A percentile compares a stretch with the other conserved stretches of the same genome.
phyloP scores from a whole-genome alignment of 2,113 vertebrate genomes.

The Colius striatus region DNA sequence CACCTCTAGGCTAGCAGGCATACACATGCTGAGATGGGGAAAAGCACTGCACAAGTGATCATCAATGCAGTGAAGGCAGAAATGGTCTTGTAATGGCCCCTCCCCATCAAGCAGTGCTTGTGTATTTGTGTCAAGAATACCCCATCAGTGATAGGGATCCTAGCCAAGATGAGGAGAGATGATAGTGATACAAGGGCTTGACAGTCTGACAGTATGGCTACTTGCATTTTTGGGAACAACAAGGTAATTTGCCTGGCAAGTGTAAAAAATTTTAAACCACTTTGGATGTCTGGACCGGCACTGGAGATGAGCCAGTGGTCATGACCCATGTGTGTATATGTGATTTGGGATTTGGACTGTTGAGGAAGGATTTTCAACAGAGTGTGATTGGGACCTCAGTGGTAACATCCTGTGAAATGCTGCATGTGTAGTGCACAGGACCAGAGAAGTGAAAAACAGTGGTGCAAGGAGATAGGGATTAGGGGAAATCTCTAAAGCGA shows the following conservation, averaged over 20 bases:
- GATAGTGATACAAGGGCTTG: not conserved
- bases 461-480: rapidly evolving
- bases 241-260: not conserved
- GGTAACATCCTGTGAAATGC: not conserved
- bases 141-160: rapidly evolving
- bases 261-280: not conserved
- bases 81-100: not conserved
- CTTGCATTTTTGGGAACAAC: not conserved
- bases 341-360: not conserved
- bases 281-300: not conserved
- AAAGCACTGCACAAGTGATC: not conserved
- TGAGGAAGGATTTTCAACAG: rapidly evolving
- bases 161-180: not conserved
- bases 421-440: not conserved
- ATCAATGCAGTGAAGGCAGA: not conserved
- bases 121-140: not conserved
- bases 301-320: not conserved
- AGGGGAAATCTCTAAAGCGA: not conserved
- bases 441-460: not conserved
- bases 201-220: not conserved
- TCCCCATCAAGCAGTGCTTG: rapidly evolving
- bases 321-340: rapidly evolving
- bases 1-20: not conserved
- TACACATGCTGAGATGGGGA: not conserved
- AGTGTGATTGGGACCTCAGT: rapidly evolving